Evolutionary conservation across 2,113 vertebrate species (phyloP), one percentile per base, ranked within the genome.

Genomic region (Nymphicus hollandicus): DNA sequence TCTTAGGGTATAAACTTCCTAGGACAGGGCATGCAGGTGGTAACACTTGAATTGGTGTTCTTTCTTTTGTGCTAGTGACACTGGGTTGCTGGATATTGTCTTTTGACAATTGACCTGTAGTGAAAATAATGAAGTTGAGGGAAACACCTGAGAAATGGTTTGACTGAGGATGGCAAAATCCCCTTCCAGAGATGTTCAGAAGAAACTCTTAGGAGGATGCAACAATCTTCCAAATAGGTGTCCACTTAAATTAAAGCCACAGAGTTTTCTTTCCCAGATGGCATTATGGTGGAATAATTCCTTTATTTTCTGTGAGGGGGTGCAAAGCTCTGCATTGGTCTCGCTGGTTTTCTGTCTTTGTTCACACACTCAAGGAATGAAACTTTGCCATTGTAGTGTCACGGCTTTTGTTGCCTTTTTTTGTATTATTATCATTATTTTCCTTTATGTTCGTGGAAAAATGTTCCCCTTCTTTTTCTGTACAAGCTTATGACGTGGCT

Each of bases 21-120:
- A 63, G 56, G 10, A 46, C 5, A 50, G 31, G 22, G 11, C 37
- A 50, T 0, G 0, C 12, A 13, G 52, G 14, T 43, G 23, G 15
- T 50, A 55, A 31, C 6, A 22, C 10, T 22, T 44, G 28, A 66
- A 25, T 55, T 2, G 3, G 11, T 33, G 23, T 65, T 55, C 22
- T n/a, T 52, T 65, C 31, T 25, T 24, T 60, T 74, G 7, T n/a
- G 43, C 46, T 44, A 13, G 10, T 41, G 50, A 15, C 28, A 47
- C 6, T 6, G 19, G 20, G 6, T 33, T 71, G 13, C 55, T 81
- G 37, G 17, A 39, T 20, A 5, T 12, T 41, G 33, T 24, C 35
- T 84, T 91, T 56, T 56, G 63, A 46, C 7, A 1, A 1, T 56
- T 33, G 22, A 7, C 43, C 28, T 37, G 7, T 31, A 39, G 23